Evolutionary conservation across 37 sponge, comb jelly and placozoan genomes (phyloP).

Genomic region (Halichondria panicea): DNA sequence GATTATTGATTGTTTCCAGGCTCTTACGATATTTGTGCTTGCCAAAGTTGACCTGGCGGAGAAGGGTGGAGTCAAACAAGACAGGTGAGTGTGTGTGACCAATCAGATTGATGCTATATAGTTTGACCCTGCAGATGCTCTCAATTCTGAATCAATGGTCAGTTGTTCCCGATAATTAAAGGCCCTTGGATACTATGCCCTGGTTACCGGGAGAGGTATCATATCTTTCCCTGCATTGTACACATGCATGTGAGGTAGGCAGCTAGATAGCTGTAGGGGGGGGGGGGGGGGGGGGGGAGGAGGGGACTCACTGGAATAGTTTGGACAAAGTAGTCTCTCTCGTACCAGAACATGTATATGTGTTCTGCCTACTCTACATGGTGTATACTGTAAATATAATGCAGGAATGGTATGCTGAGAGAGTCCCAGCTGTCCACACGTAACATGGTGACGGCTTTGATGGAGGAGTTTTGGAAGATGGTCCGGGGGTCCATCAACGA

Average conservation of each 20-base stretch:
- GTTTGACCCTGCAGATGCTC: constrained; percentile 80
- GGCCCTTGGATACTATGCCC: constrained; percentile 96
- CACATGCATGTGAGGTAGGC: no score
- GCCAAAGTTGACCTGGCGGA: constrained; percentile 98
- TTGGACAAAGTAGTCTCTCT: no score
- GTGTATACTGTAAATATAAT: no score
- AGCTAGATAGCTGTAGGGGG: no score
- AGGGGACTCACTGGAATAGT: no score
- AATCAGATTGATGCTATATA: no score
- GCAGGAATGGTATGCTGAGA: constrained; percentile 83
- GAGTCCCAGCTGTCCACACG: constrained; percentile 85
- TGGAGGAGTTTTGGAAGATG: constrained; percentile 94
- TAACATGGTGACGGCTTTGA: constrained; percentile 89
- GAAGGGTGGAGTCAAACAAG: constrained; percentile 77
- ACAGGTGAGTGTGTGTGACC: no score
- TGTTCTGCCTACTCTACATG: no score
- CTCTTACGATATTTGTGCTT: constrained; percentile 96
- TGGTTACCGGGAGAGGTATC: constrained; percentile 93
- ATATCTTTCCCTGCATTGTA: no score
- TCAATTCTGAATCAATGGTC: constrained; percentile 89
- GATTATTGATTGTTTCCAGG: no score
- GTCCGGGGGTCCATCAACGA: constrained; percentile 88
- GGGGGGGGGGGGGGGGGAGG: no score
- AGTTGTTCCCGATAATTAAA: constrained; percentile 97
- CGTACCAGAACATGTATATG: no score